Base-by-base conservation (phyloP, 23 tunicate genomes). In the Ascidia mentula region DNA sequence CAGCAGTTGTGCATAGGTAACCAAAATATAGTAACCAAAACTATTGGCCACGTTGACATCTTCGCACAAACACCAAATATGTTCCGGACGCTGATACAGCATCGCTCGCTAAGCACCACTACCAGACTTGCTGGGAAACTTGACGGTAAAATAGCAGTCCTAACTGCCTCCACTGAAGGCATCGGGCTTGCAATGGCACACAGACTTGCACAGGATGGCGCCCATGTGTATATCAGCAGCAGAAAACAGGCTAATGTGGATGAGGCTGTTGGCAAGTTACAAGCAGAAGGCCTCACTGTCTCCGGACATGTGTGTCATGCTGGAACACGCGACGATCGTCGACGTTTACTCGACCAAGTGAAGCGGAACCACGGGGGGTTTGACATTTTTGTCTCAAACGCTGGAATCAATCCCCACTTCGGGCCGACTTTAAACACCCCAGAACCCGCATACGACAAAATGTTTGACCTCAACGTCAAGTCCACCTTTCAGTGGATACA, bases 101-200 rank as follows among this genome's bases (percentile, higher is more conserved):
- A 3, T 9, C 65, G 65, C 65, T 9, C 2, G 22, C 13, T 53
- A 5, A 53, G 65, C 65, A 53, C 65, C 2, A 28, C 28, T 5
- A 9, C 7, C 1, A 26, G 13, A 53, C 7, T 53, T 53, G 22
- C 70, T 75, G 84, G 84, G 6, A 80, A 69, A 69, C 39, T 80
- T 5, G 46, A 38, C 22, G 84, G 89, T 0, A 89, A 89, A 84
- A 74, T 79, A 17, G 95, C 95, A 24, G 73, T 89, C 33, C 85
- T 89, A n/a, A 89, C 95, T 1, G 95, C 95, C 18, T 89, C 95
- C 32, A 89, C 95, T 36, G 89, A 89, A 30, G 95, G 95, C 28
- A 83, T 83, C 45, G 88, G 88, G 9, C 79, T 77, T 12, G 88
- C 88, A 1, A 83, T 89, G 36, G 95, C 95, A 22, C 80, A 79